These are phyloP conservation scores for Catamblyrhynchus diadema DNA, from an alignment of 2,797 vertebrate species.

Conservation along the genomic window DNA sequence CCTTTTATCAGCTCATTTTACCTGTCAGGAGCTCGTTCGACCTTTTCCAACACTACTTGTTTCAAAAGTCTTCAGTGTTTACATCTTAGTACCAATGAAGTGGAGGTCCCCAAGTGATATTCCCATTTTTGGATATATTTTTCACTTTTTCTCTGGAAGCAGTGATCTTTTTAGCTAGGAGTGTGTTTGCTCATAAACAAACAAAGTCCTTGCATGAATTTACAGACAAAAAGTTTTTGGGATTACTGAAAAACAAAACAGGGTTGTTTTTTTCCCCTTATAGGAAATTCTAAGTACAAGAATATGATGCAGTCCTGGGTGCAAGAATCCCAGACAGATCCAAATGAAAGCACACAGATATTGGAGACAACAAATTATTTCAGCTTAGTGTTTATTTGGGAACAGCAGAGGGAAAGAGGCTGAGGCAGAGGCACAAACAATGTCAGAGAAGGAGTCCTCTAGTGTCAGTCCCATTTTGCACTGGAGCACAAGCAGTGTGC, in stretches of 20 bases:
- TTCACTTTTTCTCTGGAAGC: neutral
- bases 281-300: neutral
- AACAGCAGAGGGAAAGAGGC: neutral
- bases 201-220: neutral
- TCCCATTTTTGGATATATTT: neutral
- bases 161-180: neutral
- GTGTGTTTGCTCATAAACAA: neutral
- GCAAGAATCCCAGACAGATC: neutral
- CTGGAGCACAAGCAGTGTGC: neutral
- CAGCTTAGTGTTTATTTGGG: neutral
- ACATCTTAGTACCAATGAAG: neutral
- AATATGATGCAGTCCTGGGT: neutral
- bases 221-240: neutral
- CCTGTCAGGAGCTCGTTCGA: neutral
- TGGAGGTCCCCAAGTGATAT: neutral
- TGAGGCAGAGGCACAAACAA: neutral
- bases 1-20: neutral
- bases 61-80: neutral
- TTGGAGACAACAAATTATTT: neutral
- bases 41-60: neutral
- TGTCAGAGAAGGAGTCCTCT: neutral
- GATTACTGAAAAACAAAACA: neutral
- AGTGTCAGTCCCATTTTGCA: neutral
- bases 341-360: neutral
- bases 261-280: accelerated